Base-by-base conservation (phyloP, 2,888 invertebrate genomes). In the Standfussiana lucernea region DNA sequence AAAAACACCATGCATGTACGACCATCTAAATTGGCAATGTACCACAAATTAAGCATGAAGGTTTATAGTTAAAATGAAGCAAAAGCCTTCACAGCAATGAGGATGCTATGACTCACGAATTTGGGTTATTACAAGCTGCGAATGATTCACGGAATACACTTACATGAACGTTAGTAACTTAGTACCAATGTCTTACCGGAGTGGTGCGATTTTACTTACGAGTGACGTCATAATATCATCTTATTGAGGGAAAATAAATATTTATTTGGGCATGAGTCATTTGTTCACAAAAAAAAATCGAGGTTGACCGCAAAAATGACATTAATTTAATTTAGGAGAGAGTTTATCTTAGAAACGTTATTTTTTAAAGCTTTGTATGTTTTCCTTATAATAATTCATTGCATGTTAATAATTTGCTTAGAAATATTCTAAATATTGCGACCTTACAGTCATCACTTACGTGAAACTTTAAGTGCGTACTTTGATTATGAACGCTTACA, bases 311-410 rank as follows among this genome's bases (percentile, higher is more conserved):
- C 80, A 75, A 21, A 72, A 32, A 28, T 32, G 1, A 40, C 71
- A 72, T 72, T 37, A 42, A 71, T 50, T 68, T 42, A 80, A 61
- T 76, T 81, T 66, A 59, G 21, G 32, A 56, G 50, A 68, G 21
- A 69, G 61, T 74, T 66, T 78, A 72, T 66, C 18, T 50, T 28
- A 67, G 56, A 72, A 73, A 82, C 65, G 69, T 66, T 45, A 61
- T 42, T 61, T 62, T 53, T 66, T 24, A 10, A 15, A 7, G 6
- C 24, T 56, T 72, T 67, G 62, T 53, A 56, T 40, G 32, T 77
- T 83, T 86, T 84, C 83, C 86, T 79, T 83, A 62, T 83, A n/a
- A n/a, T n/a, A n/a, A n/a, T 18, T 32, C 53, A 77, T 80, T 53
- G 28, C 24, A 61, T 40, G 28, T 28, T 40, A 35, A 61, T 15